Evolutionary conservation across 2,797 vertebrate species (phyloP).

Genomic region (Lutjanus campechanus): DNA sequence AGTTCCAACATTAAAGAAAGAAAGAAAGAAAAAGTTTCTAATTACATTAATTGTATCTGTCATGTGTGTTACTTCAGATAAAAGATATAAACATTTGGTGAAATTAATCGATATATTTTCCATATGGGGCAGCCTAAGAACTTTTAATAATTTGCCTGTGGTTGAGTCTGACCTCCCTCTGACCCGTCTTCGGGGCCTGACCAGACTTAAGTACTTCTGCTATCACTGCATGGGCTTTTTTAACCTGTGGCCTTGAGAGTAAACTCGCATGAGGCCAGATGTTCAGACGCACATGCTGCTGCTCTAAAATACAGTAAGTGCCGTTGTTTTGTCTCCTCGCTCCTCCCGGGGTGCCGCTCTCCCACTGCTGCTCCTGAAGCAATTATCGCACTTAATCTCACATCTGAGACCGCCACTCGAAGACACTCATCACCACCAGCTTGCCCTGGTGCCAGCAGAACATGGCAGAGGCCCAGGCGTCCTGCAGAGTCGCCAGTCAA

Average conservation of each 20-base stretch:
- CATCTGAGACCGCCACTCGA: constrained; percentile 67
- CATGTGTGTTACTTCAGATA: too few relatives aligned
- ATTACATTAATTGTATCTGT: too few relatives aligned
- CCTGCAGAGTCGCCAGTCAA: constrained; percentile 76
- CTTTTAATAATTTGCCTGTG: constrained; percentile 20
- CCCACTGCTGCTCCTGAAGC: constrained; percentile 77
- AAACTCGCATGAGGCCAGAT: constrained; percentile 56
- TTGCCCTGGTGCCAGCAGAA: constrained; percentile 65
- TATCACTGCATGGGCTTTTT: constrained; percentile 59
- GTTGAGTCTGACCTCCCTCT: constrained; percentile 31
- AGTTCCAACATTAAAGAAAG: too few relatives aligned
- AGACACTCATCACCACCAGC: constrained; percentile 55
- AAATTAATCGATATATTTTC: too few relatives aligned
- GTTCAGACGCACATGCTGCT: constrained; percentile 41
- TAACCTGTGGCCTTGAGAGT: constrained; percentile 66
- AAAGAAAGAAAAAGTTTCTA: too few relatives aligned
- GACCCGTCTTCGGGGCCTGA: constrained; percentile 31
- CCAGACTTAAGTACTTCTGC: constrained; percentile 49
- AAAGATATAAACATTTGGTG: too few relatives aligned
- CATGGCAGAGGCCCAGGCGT: constrained; percentile 62
- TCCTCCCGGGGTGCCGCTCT: constrained; percentile 64
- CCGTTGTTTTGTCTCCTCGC: constrained; percentile 61
- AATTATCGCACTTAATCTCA: constrained; percentile 79
- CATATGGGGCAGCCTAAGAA: neutral
- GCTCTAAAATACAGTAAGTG: constrained; percentile 61